A percentile compares a stretch with the other conserved stretches of the same genome.
phyloP scores from a whole-genome alignment of 92 coral and sea anemone genomes.

The Micromussa lordhowensis region DNA sequence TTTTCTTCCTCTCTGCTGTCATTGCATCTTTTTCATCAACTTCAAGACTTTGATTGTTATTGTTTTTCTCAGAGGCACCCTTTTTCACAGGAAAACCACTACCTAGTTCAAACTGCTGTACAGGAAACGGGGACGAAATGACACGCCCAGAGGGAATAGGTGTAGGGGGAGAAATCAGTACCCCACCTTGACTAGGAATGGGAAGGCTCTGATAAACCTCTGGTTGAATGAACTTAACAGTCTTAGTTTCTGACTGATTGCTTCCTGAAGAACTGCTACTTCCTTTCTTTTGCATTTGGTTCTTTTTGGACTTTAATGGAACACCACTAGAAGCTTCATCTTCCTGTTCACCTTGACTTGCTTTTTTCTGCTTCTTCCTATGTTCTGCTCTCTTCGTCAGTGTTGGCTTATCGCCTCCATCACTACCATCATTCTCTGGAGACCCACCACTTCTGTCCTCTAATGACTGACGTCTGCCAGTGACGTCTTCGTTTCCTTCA shows the following conservation, averaged over 20 bases:
- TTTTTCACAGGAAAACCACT: background rate
- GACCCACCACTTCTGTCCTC: slow-evolving; percentile 21
- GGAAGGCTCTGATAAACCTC: slow-evolving; percentile 71
- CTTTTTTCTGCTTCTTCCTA: slow-evolving; percentile 17
- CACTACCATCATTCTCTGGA: slow-evolving; percentile 19
- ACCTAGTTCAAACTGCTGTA: slow-evolving; percentile 26
- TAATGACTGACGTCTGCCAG: background rate
- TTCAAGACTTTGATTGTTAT: slow-evolving; percentile 3
- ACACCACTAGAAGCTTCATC: background rate
- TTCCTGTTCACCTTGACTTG: slow-evolving; percentile 1
- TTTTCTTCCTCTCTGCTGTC: slow-evolving; percentile 31
- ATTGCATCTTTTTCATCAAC: slow-evolving; percentile 5
- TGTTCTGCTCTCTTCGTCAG: background rate
- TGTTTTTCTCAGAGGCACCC: background rate
- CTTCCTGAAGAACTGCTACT: slow-evolving; percentile 70
- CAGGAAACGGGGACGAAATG: slow-evolving; percentile 79
- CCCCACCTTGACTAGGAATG: slow-evolving; percentile 66
- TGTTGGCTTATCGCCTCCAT: background rate
- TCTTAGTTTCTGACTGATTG: slow-evolving; percentile 51
- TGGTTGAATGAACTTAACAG: slow-evolving; percentile 85
- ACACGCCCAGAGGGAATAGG: slow-evolving; percentile 88
- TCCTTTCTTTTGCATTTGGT: slow-evolving; percentile 48
- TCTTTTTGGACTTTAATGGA: slow-evolving; percentile 51
- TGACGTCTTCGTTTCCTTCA: background rate
- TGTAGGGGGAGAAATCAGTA: slow-evolving; percentile 72